Conservation (phyloP, 37 sponge, comb jelly and placozoan species). For the Spongia lamella region DNA sequence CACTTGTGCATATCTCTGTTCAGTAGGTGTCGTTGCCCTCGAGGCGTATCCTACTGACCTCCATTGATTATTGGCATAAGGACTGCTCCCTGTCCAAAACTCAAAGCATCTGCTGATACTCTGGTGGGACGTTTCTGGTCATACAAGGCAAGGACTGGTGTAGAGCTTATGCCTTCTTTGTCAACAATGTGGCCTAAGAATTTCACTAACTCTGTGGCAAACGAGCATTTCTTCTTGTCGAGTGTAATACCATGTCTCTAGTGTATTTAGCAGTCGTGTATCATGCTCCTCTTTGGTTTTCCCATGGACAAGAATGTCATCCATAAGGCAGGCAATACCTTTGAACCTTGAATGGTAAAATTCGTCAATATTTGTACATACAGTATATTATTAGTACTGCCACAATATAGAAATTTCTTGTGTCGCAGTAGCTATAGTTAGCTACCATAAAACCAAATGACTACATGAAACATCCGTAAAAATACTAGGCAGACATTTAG, state of each 20-base stretch:
- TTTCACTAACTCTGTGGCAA: background rate
- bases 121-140: constrained; percentile 15
- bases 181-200: constrained; percentile 35
- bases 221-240: constrained; percentile 29
- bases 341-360: constrained; percentile 13
- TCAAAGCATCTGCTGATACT: constrained; percentile 27
- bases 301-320: constrained; percentile 24
- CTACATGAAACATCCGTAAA: constrained; percentile 2
- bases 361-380: constrained; percentile 28
- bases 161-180: no score
- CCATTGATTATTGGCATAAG: constrained; percentile 32
- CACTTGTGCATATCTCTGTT: constrained; percentile 20
- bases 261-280: background rate
- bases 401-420: no score
- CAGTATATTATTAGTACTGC: no score
- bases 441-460: constrained; percentile 20
- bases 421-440: constrained; percentile 1
- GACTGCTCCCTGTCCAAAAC: constrained; percentile 51
- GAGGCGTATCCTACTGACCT: constrained; percentile 32
- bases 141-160: constrained; percentile 31
- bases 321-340: constrained; percentile 35
- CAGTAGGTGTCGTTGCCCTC: constrained; percentile 20
- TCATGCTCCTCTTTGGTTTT: constrained; percentile 24
- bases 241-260: constrained; percentile 15
- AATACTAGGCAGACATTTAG: no score